Conservation (phyloP, 2,797 vertebrate species). For the Leucoraja ocellata region DNA sequence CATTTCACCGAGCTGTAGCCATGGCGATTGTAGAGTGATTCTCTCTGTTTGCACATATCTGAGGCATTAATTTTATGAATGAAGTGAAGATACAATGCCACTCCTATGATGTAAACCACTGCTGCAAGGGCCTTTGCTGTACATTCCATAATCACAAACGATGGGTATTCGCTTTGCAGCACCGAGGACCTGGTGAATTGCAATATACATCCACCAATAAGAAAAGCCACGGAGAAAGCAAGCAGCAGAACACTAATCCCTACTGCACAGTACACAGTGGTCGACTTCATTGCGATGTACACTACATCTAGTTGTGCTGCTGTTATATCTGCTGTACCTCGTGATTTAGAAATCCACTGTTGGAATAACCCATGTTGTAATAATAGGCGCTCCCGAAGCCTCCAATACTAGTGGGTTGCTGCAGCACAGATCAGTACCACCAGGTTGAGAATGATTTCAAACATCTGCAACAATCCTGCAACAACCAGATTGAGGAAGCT, state of each 20-base stretch:
- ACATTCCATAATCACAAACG: conserved; percentile 37
- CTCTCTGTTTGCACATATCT: conserved; percentile 41
- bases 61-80: conserved; percentile 40
- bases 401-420: conserved; percentile 40
- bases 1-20: conserved; percentile 42
- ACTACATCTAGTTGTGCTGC: conserved; percentile 29
- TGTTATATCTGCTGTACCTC: conserved; percentile 37
- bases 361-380: conserved; percentile 42
- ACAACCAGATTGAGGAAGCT: conserved; percentile 40
- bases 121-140: conserved; percentile 34
- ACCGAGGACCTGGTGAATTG: not conserved
- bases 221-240: conserved; percentile 38
- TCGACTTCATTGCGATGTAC: conserved; percentile 41
- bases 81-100: conserved; percentile 41
- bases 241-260: conserved; percentile 40
- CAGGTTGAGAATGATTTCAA: conserved; percentile 42
- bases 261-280: conserved; percentile 41
- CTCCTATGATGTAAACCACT: conserved; percentile 39
- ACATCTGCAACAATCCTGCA: conserved; percentile 41
- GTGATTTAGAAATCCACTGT: conserved; percentile 42
- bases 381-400: conserved; percentile 39
- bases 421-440: conserved; percentile 42
- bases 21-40: conserved; percentile 40
- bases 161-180: not conserved
- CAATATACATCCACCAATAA: conserved; percentile 34